Evolutionary conservation across 2,797 vertebrate genomes (phyloP).

Genomic region (Echeneis naucrates): DNA sequence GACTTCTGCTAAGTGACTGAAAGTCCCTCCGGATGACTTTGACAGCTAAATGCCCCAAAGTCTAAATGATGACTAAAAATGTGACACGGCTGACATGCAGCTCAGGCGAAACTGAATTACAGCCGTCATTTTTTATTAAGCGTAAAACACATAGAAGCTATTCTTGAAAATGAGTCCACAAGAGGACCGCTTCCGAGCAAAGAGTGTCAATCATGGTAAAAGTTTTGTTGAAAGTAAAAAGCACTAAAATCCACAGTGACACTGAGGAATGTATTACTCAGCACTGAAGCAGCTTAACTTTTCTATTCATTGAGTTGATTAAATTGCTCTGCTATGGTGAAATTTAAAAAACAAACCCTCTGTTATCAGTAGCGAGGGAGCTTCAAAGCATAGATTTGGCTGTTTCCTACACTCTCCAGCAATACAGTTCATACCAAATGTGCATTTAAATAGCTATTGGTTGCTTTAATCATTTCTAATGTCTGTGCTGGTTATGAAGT

Average conservation of each 20-base stretch:
- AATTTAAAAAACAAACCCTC: background rate
- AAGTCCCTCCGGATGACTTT: constrained; percentile 11
- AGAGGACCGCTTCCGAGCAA: constrained; percentile 2
- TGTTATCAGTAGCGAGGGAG: background rate
- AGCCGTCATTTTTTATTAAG: background rate
- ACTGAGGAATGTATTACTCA: constrained; percentile 7
- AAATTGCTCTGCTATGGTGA: background rate
- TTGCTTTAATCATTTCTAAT: background rate
- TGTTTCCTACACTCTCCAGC: background rate
- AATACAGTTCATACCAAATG: background rate
- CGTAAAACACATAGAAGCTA: background rate
- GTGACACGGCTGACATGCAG: constrained; percentile 1
- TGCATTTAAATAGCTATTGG: background rate
- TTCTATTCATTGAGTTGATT: constrained; percentile 14
- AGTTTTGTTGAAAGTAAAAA: constrained; percentile 21
- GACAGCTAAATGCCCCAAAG: constrained; percentile 15
- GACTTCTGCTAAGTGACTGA: constrained; percentile 19
- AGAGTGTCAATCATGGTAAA: background rate
- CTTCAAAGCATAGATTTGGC: background rate
- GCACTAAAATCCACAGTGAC: background rate
- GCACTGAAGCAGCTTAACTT: constrained; percentile 13
- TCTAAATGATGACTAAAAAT: constrained; percentile 7
- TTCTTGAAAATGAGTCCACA: constrained; percentile 12
- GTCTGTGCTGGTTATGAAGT: background rate
- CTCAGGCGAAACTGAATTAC: background rate